A percentile compares a stretch with the other conserved stretches of the same genome.
phyloP scores from a whole-genome alignment of 1,140 invertebrate species.

The Drosophila watanabei region DNA sequence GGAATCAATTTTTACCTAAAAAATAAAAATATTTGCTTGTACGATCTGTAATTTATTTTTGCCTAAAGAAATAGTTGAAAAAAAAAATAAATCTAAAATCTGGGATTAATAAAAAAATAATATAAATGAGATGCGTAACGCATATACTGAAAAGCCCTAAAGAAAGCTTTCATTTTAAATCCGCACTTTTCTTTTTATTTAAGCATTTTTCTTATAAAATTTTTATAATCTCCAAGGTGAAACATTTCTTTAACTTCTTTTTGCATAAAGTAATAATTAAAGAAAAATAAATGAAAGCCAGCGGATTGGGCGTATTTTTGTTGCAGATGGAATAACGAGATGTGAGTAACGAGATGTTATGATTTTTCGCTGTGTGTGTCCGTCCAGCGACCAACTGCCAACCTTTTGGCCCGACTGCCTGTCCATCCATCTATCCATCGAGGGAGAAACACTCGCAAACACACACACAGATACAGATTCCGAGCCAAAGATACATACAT shows the following conservation, averaged over 20 bases:
- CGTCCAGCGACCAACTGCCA: conserved; percentile 12
- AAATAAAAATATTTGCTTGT: neutral
- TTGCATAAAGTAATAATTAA: neutral
- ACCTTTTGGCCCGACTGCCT: conserved; percentile 25
- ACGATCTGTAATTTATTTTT: neutral
- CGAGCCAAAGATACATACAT: conserved; percentile 2
- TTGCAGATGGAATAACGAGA: conserved; percentile 1
- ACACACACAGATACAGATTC: neutral
- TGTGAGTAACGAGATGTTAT: conserved; percentile 6
- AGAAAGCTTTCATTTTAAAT: too few relatives aligned
- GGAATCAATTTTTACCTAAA: neutral
- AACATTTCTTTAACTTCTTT: neutral
- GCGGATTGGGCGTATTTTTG: neutral
- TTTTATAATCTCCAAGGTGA: too few relatives aligned
- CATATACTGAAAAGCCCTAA: too few relatives aligned
- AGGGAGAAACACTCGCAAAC: conserved; percentile 10
- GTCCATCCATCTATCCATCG: conserved; percentile 66
- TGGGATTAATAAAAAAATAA: too few relatives aligned
- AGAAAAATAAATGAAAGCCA: neutral
- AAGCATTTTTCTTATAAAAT: too few relatives aligned
- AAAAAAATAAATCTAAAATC: neutral
- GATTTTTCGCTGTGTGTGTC: conserved; percentile 9
- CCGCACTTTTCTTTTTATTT: too few relatives aligned
- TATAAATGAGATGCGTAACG: too few relatives aligned
- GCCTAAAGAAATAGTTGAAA: neutral